Conservation (phyloP, 92 coral and sea anemone genomes). For the Palythoa caribaeorum region DNA sequence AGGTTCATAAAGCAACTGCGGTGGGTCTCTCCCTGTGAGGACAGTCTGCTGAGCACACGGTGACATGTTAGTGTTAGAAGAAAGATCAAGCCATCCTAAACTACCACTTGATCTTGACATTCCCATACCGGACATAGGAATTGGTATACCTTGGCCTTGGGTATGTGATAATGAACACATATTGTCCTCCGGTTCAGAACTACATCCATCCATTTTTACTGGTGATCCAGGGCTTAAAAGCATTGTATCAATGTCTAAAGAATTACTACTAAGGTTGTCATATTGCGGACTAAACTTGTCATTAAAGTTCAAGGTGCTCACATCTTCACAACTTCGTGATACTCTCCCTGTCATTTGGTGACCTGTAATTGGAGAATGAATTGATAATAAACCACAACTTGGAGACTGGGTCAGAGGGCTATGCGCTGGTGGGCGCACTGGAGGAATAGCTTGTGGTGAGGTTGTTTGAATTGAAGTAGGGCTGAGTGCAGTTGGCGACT, state of each 20-base stretch:
- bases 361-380: conserved; percentile 45
- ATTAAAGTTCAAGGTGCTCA: conserved; percentile 57
- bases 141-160: conserved; percentile 70
- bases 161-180: conserved; percentile 59
- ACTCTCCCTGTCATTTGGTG: conserved; percentile 72
- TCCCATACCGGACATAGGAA: conserved; percentile 62
- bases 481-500: conserved; percentile 35
- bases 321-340: conserved; percentile 87
- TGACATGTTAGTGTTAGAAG: conserved; percentile 73
- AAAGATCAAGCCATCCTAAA: conserved; percentile 84
- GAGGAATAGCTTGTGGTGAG: conserved; percentile 32
- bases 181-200: conserved; percentile 68
- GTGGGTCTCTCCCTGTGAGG: conserved; percentile 74
- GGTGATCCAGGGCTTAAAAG: conserved; percentile 92
- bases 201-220: conserved; percentile 82
- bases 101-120: conserved; percentile 64
- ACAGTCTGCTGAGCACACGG: conserved; percentile 59
- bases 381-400: conserved; percentile 62
- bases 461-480: conserved; percentile 44
- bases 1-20: conserved; percentile 75
- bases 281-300: conserved; percentile 71
- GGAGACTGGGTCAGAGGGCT: conserved; percentile 73
- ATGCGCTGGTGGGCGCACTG: conserved; percentile 32
- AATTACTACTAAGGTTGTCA: conserved; percentile 69
- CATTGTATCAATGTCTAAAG: conserved; percentile 81